Conservation (phyloP, 2,888 invertebrate species). For the Physocephala rufipes region DNA sequence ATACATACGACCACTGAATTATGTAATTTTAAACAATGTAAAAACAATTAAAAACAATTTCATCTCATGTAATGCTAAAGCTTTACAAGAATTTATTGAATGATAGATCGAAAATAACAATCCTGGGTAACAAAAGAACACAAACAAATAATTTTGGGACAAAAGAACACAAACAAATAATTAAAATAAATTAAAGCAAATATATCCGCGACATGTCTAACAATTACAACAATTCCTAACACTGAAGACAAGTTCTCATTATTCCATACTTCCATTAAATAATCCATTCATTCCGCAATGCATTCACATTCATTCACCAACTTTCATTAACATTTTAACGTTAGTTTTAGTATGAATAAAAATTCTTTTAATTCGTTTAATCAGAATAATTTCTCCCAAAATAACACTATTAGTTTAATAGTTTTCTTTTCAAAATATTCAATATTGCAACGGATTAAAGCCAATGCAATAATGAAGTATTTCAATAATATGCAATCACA, state of each 20-base stretch:
- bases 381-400: too few relatives aligned
- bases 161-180: slow-evolving; percentile 4
- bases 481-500: too few relatives aligned
- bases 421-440: too few relatives aligned
- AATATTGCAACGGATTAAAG: too few relatives aligned
- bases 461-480: too few relatives aligned
- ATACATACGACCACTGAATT: not conserved
- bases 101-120: not conserved
- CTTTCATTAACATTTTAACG: too few relatives aligned
- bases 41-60: not conserved
- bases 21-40: not conserved
- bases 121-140: not conserved
- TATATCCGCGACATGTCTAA: too few relatives aligned
- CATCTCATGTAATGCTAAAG: not conserved
- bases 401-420: too few relatives aligned
- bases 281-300: not conserved
- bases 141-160: not conserved
- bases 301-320: too few relatives aligned
- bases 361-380: too few relatives aligned
- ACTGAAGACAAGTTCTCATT: slow-evolving; percentile 5
- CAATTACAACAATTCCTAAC: slow-evolving; percentile 10
- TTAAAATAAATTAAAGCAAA: not conserved
- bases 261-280: not conserved
- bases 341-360: too few relatives aligned
- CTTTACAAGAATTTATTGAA: not conserved